Evolutionary conservation across 2,888 invertebrate species (phyloP).

Genomic region (Agapetus fuscipes): DNA sequence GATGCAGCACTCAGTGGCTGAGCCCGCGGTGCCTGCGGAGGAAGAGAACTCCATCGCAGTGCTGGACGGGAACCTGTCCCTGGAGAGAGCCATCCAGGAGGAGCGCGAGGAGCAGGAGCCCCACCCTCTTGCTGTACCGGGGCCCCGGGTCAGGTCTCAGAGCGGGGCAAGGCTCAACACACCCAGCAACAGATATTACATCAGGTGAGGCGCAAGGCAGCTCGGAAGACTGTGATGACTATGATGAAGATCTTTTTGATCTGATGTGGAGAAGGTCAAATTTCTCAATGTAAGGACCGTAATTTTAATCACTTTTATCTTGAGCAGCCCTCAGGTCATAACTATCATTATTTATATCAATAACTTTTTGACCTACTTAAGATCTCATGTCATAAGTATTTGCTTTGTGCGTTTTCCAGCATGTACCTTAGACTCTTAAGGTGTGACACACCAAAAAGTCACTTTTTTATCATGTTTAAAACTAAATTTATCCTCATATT

Average conservation of each 20-base stretch:
- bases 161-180: slow-evolving; percentile 39
- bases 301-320: no score
- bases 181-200: slow-evolving; percentile 33
- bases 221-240: slow-evolving; percentile 4
- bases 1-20: slow-evolving; percentile 60
- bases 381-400: no score
- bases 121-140: slow-evolving; percentile 42
- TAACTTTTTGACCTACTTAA: no score
- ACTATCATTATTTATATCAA: no score
- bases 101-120: slow-evolving; percentile 62
- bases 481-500: no score
- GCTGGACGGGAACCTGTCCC: slow-evolving; percentile 64
- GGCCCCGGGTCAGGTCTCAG: slow-evolving; percentile 38
- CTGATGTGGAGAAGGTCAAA: no score
- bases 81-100: slow-evolving; percentile 72
- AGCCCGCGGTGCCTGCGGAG: slow-evolving; percentile 44
- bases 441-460: no score
- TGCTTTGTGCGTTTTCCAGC: no score
- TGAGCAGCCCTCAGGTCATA: no score
- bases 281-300: no score
- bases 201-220: slow-evolving; percentile 27
- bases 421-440: no score
- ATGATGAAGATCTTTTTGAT: slow-evolving; percentile 8
- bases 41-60: slow-evolving; percentile 49
- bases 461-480: no score